Evolutionary conservation across 2,888 invertebrate genomes (phyloP), one percentile per base, ranked within the genome.

Genomic region (Papilio protenor): DNA sequence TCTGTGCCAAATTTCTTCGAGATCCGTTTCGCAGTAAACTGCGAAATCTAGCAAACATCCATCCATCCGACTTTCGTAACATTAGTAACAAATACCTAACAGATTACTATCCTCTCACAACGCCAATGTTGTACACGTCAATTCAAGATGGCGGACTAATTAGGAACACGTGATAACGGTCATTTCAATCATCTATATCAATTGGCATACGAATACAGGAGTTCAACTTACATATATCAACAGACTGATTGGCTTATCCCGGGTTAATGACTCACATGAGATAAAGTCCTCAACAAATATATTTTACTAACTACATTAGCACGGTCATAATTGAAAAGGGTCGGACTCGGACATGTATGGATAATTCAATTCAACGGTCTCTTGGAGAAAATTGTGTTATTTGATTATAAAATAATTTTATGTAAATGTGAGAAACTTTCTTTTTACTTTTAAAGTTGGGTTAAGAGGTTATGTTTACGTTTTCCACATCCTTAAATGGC

Each of bases 201-300:
- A 79, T 76, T 78, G 79, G 77, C 66, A 71, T 76, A 80, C 81
- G 78, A 77, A 81, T 76, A 81, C 77, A 78, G 76, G 78, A 78
- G 73, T 77, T 75, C 75, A 85, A 70, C 64, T 55, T 85, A 86
- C 86, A 86, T 86, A 86, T 86, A 86, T 89, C 89, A 89, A 85
- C 85, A 84, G 84, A 82, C 84, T 85, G 86, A 77, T 73, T 77
- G 75, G 74, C 77, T 80, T 83, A 82, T 83, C 81, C 64, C 79
- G 84, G 85, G 87, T 86, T 91, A 90, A 91, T 89, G 85, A 87
- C 84, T 86, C 85, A 86, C 86, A 88, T 85, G 83, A 90, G 90
- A 90, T 91, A 91, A 92, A 90, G 87, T 90, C 89, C 87, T 89
- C 88, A 89, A 88, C 89, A 90, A 89, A 89, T 88, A 88, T 88